Conservation (phyloP, 2,888 invertebrate genomes). For the Agrotis ipsilon region DNA sequence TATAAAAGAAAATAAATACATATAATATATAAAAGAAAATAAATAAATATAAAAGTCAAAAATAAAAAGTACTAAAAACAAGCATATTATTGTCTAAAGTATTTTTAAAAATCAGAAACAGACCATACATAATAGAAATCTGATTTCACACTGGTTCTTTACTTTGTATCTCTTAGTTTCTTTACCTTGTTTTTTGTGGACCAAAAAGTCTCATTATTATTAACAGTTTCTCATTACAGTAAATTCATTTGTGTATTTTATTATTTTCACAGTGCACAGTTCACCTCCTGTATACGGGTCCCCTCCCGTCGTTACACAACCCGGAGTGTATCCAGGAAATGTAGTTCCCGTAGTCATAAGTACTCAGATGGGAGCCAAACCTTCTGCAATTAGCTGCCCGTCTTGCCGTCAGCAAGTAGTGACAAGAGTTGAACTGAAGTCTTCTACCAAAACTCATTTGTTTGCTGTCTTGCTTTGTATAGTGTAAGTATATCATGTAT, state of each 20-base stretch:
- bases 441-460: conserved; percentile 89
- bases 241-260: neutral
- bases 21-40: too few species aligned
- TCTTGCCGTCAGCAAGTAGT: conserved; percentile 84
- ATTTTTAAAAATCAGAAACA: too few species aligned
- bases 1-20: too few species aligned
- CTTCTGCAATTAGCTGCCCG: conserved; percentile 79
- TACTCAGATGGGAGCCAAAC: conserved; percentile 70
- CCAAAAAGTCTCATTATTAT: too few species aligned
- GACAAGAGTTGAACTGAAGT: conserved; percentile 81
- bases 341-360: conserved; percentile 42
- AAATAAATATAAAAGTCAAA: too few species aligned
- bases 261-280: conserved; percentile 14
- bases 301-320: conserved; percentile 20
- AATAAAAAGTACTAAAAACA: too few species aligned
- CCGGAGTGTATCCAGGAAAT: conserved; percentile 17
- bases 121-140: too few species aligned
- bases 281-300: conserved; percentile 17
- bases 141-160: too few species aligned
- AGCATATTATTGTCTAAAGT: too few species aligned
- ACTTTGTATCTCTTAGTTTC: too few species aligned
- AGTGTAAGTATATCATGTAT: conserved; percentile 12
- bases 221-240: too few species aligned
- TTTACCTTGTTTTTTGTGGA: too few species aligned
- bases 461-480: conserved; percentile 88